phyloP scores from a whole-genome alignment of 2,888 invertebrate species.

The Aspidapion aeneum region DNA sequence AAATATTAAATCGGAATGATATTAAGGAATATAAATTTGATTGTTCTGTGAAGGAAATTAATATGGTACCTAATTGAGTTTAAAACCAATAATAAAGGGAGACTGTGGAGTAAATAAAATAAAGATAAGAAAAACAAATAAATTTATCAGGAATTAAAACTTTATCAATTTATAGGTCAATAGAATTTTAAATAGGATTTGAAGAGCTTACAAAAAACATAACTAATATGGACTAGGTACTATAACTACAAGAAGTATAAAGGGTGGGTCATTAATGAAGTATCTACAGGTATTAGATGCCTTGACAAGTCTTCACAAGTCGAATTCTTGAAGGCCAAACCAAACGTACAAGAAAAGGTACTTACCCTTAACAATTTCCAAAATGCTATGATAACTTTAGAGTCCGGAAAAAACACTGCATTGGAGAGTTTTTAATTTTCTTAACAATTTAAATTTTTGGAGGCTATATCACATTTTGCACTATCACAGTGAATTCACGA shows the following conservation, averaged over 20 bases:
- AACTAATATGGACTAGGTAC: no score
- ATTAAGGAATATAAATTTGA: no score
- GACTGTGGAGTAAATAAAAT: not conserved
- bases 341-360: slow-evolving; percentile 2
- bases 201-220: no score
- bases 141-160: not conserved
- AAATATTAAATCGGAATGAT: no score
- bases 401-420: slow-evolving; percentile 16
- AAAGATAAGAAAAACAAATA: not conserved
- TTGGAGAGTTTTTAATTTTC: slow-evolving; percentile 20
- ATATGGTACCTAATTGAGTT: not conserved
- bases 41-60: no score
- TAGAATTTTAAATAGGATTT: no score
- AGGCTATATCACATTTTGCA: slow-evolving; percentile 37
- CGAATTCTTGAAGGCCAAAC: not conserved
- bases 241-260: no score
- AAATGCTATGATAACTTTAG: slow-evolving; percentile 12
- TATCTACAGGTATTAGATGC: not conserved
- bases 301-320: not conserved
- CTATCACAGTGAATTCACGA: slow-evolving; percentile 36
- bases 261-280: not conserved
- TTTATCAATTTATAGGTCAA: no score
- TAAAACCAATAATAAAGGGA: not conserved
- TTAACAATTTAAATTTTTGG: slow-evolving; percentile 22
- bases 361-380: slow-evolving; percentile 14